Base-by-base conservation (phyloP, 2,113 vertebrate species). In the Genyomyrus donnyi region DNA sequence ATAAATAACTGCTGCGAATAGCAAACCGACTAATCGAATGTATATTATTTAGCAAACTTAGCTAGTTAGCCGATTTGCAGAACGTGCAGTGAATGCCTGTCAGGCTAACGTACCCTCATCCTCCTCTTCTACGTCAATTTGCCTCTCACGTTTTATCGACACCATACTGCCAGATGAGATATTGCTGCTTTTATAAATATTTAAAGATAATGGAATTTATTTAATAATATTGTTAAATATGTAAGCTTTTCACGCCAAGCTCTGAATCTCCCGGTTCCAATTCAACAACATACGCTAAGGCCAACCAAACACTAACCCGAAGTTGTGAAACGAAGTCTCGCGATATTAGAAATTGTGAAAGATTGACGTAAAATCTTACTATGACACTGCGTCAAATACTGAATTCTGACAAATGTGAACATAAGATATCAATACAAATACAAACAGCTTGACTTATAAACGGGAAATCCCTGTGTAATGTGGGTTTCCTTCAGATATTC, bases 91-190 rank as follows among this genome's bases (percentile, higher is more conserved):
- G 15, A 45, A 42, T 45, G 31, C 15, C 42, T 21, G 35, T 39
- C 42, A 45, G 42, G 42, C 53, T n/a, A 95, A 94, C 56, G 92
- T 90, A 1, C 94, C 92, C 9, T 95, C 95, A 15, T 95, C 95
- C 42, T 94, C 94, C 7, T 84, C 92, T 0, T 95, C 94, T 31
- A 93, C 35, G 0, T 94, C 94, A 10, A 88, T 5, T 3, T 96
- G 95, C 0, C 94, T 94, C 91, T 97, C 96, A 6, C 97, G 94
- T 91, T 98, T 96, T 31, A 96, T 8, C 80, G 93, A 94, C 50
- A 94, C 91, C 93, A 95, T 96, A 45, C 17, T 31, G 21, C 42
- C 48, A 6, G 84, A 42, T 11, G 15, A 39, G 45, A 3, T 85
- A 80, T 58, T 58, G n/a, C 11, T 46, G n/a, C 19, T 53, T 39